Base-by-base conservation (phyloP, 2,888 invertebrate genomes). In the Phragmatobia fuliginosa region DNA sequence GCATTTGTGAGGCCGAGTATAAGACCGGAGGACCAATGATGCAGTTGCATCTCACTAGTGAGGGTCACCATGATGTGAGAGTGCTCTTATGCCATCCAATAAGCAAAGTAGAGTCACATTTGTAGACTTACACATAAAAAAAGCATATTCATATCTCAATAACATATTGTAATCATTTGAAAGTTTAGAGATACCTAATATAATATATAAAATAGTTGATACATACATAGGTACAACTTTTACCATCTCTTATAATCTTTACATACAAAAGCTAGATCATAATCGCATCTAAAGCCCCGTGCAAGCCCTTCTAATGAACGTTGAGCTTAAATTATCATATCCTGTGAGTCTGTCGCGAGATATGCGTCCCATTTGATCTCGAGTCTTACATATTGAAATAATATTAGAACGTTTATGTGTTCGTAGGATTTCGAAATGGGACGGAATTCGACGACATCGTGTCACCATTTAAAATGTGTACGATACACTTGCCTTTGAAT, bases 241-340 rank as follows among this genome's bases (percentile, higher is more conserved):
- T 65, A 21, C 33, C 64, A 25, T 49, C 25, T 56, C 58, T 65
- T 68, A 14, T 14, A 38, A 38, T 14, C 14, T 38, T 38, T 38
- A 38, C 4, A 11, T 31, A 25, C 31, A 65, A 67, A 72, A n/a
- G n/a, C 75, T 69, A 63, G 72, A 66, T 72, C 38, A 70, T 70
- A 72, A 68, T 69, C 31, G 64, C 72, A 73, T 73, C 67, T 76
- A 77, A 80, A 79, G 71, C 73, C 70, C 64, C 60, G 70, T 70
- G 72, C 74, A 65, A 73, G 72, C 73, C 72, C 70, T 72, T 72
- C 71, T 67, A 78, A 80, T 80, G 80, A 74, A 76, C 74, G 71
- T 72, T 58, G 65, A 70, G 78, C 69, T 82, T 79, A 83, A 82
- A 82, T 84, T 81, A 83, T 72, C 81, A 82, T 84, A 80, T 82